A percentile compares a stretch with the other conserved stretches of the same genome.
Evolutionary conservation across 2,797 vertebrate genomes (phyloP).

Genomic region (Molothrus ater): DNA sequence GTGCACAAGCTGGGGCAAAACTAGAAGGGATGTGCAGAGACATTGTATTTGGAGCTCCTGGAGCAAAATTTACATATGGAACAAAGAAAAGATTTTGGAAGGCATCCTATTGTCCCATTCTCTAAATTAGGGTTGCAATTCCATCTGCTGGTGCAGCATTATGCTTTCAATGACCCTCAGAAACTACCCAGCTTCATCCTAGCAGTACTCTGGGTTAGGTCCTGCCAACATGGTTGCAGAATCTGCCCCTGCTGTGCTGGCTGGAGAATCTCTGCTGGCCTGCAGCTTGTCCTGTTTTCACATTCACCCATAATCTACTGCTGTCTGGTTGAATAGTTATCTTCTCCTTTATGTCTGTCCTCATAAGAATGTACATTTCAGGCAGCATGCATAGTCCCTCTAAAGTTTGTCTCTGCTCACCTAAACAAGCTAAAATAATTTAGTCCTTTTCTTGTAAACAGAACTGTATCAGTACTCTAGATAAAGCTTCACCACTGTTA

Average conservation of each 20-base stretch:
- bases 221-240: background rate
- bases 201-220: background rate
- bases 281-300: background rate
- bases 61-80: background rate
- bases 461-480: background rate
- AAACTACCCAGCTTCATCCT: background rate
- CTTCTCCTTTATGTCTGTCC: background rate
- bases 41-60: background rate
- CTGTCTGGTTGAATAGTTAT: background rate
- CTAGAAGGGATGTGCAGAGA: background rate
- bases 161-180: background rate
- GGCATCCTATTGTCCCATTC: fast-evolving
- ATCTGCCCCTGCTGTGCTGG: fast-evolving
- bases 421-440: slow-evolving; percentile 32
- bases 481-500: slow-evolving; percentile 21
- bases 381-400: background rate
- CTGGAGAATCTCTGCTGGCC: background rate
- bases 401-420: background rate
- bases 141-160: background rate
- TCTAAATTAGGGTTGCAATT: background rate
- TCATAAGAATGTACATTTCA: background rate
- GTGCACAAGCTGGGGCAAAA: background rate
- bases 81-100: background rate
- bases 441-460: slow-evolving; percentile 26
- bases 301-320: background rate